Base-by-base conservation (phyloP, 2,888 invertebrate species). In the Drosophila lacicola region DNA sequence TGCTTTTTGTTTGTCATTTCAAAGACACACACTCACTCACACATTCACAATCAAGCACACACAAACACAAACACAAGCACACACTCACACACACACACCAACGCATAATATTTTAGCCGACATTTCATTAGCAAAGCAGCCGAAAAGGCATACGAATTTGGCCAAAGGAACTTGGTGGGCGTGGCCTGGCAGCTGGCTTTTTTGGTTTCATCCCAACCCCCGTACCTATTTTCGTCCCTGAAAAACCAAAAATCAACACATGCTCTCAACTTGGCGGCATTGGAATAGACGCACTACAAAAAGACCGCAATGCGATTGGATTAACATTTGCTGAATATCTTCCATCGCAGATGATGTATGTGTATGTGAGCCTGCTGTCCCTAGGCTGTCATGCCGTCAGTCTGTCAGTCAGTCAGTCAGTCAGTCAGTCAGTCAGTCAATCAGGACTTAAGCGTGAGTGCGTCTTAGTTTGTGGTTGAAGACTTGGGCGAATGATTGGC, bases 241-340 rank as follows among this genome's bases (percentile, higher is more conserved):
- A 34, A 25, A 51, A 60, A 56, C 62, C 53, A 33, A 61, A 76
- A 71, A 77, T 77, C 70, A 77, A 77, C 78, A 77, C 74, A 77
- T 77, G 66, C 63, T 70, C 74, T 46, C 57, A 63, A 57, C 56
- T 64, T 29, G 45, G 36, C 63, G 56, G 19, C 51, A 47, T 45
- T 50, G 50, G 21, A 50, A 60, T 34, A 41, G 66, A 71, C 44
- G 49, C 58, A 80, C 80, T 78, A 82, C 80, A 82, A 85, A 82
- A 82, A 73, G 73, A 83, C 82, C 82, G 87, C 82, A 83, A 64
- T 83, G 82, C 84, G 87, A 83, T 83, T 83, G 88, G 75, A 87
- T 82, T 82, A 82, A 81, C 78, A 84, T 84, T 78, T 61, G 14
- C 47, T 58, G 68, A 73, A 77, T 76, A 76, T 80, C 78, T 68